phyloP scores from a whole-genome alignment of 2,797 vertebrate species.

The Ptychadena robeensis region DNA sequence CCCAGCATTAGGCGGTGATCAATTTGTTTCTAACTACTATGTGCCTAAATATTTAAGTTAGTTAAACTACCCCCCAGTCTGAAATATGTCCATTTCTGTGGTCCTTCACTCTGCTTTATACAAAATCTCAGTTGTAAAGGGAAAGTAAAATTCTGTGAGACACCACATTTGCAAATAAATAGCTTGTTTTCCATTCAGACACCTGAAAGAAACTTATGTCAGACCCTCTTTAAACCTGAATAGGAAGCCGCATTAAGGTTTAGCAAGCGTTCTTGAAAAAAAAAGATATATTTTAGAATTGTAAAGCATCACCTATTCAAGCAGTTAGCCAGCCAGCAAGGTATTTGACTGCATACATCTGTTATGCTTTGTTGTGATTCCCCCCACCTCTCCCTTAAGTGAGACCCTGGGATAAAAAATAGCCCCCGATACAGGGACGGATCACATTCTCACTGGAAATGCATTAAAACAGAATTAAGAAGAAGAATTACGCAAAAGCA shows the following conservation, averaged over 20 bases:
- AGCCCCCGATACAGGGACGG: constrained; percentile 13
- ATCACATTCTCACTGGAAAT: constrained; percentile 49
- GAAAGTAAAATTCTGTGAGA: neutral
- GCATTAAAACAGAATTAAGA: constrained; percentile 46
- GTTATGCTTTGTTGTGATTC: constrained; percentile 18
- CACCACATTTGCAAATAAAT: neutral
- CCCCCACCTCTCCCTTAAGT: constrained; percentile 20
- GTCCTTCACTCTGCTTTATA: neutral
- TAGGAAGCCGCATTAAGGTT: neutral
- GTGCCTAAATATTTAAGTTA: neutral
- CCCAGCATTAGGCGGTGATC: no score
- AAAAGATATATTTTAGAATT: neutral
- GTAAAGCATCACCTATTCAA: neutral
- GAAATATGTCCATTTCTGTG: neutral
- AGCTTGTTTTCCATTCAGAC: neutral
- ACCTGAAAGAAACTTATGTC: neutral
- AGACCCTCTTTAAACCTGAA: neutral
- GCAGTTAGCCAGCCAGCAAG: neutral
- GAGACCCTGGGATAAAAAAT: constrained; percentile 46
- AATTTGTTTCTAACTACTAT: no score
- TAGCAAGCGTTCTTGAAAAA: neutral
- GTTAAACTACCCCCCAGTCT: neutral
- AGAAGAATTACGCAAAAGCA: constrained; percentile 45
- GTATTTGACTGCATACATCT: constrained; percentile 16
- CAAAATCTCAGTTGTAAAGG: no score